phyloP scores from a whole-genome alignment of 2,113 vertebrate genomes.

The Oryzias javanicus region DNA sequence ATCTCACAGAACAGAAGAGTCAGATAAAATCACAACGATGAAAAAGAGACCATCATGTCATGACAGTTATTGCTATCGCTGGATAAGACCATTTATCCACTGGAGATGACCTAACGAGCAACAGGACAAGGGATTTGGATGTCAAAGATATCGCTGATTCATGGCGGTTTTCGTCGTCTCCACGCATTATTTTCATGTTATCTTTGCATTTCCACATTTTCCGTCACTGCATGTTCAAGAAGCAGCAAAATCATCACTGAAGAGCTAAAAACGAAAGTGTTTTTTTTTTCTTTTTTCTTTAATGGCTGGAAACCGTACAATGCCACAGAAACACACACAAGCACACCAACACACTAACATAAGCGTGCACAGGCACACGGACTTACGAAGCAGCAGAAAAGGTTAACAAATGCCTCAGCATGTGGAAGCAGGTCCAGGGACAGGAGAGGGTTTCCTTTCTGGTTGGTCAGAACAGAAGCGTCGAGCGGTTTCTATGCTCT shows the following conservation, averaged over 20 bases:
- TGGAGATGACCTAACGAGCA: constrained; percentile 44
- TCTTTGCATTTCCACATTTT: constrained; percentile 1
- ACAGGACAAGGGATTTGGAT: constrained; percentile 17
- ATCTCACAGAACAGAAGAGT: constrained; percentile 16
- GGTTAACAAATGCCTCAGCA: constrained; percentile 24
- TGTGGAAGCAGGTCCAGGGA: constrained; percentile 6
- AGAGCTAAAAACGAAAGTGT: constrained; percentile 20
- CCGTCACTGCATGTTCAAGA: constrained; percentile 5
- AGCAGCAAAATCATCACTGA: constrained; percentile 11
- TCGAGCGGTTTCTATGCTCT: background rate
- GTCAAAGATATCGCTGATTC: background rate
- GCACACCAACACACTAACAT: background rate
- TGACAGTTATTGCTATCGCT: constrained; percentile 75
- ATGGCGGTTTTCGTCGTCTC: constrained; percentile 20
- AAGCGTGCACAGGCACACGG: constrained; percentile 18
- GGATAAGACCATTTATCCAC: constrained; percentile 74
- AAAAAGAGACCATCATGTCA: constrained; percentile 45
- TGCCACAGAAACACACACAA: constrained; percentile 34
- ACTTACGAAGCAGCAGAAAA: constrained; percentile 45
- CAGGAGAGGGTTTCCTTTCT: constrained; percentile 6
- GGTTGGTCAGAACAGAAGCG: constrained; percentile 23
- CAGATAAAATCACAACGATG: constrained; percentile 10
- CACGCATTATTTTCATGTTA: background rate
- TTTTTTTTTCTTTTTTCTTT: background rate
- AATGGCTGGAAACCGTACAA: constrained; percentile 26